A percentile compares a stretch with the other conserved stretches of the same genome.
Conservation (phyloP, 1,140 invertebrate species). For the Drosophila watanabei region DNA sequence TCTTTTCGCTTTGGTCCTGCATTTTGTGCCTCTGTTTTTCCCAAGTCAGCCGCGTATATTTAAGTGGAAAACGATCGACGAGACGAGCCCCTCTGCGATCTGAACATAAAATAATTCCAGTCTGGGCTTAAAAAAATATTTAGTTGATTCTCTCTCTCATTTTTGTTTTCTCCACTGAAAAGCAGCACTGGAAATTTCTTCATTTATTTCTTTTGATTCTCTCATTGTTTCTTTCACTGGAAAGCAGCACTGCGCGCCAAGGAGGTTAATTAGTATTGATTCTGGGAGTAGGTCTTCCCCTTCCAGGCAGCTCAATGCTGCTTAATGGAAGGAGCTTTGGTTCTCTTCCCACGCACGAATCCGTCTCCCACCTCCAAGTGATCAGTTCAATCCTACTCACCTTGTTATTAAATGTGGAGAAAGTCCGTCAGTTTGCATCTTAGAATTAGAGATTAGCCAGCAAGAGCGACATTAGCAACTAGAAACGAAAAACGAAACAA, state of each 20-base stretch:
- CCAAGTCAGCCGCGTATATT: conserved; percentile 57
- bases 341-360: too few species aligned
- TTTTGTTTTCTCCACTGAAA: conserved; percentile 27
- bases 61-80: conserved; percentile 61
- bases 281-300: conserved; percentile 51
- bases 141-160: conserved; percentile 39
- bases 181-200: conserved; percentile 20
- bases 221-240: too few species aligned
- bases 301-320: neutral
- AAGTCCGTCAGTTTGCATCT: neutral
- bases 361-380: conserved; percentile 8
- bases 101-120: neutral
- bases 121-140: conserved; percentile 60
- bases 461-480: neutral
- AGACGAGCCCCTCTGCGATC: conserved; percentile 8
- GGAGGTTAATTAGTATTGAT: conserved; percentile 70
- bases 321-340: too few species aligned
- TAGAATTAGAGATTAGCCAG: neutral
- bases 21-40: conserved; percentile 45
- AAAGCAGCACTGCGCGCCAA: conserved; percentile 54
- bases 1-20: conserved; percentile 28
- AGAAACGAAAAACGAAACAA: conserved; percentile 11
- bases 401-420: conserved; percentile 47
- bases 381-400: conserved; percentile 27
- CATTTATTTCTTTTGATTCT: too few species aligned